These are phyloP conservation scores for Enteromius viviparus DNA, from an alignment of 2,797 vertebrate species.

Conservation along the genomic window DNA sequence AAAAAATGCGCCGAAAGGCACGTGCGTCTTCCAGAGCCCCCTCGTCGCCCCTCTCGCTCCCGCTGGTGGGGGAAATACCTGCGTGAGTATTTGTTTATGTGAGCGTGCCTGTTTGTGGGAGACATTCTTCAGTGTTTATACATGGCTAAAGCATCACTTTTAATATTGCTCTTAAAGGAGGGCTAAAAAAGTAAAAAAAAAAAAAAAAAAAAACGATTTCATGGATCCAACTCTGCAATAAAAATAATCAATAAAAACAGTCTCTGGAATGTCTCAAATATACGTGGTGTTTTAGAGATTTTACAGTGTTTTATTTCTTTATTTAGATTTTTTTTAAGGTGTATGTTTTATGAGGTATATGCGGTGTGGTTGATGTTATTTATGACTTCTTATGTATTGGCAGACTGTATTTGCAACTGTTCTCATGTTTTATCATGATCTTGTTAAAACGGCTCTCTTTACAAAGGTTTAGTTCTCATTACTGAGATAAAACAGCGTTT, in stretches of 20 bases:
- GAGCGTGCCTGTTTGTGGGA: not conserved
- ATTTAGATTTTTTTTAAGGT: not conserved
- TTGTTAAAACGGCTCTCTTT: not conserved
- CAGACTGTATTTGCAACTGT: not conserved
- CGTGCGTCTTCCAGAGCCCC: slow-evolving; percentile 75
- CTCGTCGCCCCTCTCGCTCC: slow-evolving; percentile 79
- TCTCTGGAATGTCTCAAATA: not conserved
- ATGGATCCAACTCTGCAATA: not conserved
- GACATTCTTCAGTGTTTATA: slow-evolving; percentile 33
- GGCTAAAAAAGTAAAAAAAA: too few relatives aligned
- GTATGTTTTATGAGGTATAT: not conserved
- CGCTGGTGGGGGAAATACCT: slow-evolving; percentile 79
- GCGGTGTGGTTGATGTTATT: not conserved
- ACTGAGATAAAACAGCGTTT: not conserved
- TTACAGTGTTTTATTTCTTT: not conserved
- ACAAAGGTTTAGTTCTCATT: not conserved
- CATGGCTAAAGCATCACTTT: not conserved
- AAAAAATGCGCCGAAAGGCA: slow-evolving; percentile 76
- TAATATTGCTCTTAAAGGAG: too few relatives aligned
- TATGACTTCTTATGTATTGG: not conserved
- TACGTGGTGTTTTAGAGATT: not conserved
- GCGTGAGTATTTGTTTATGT: slow-evolving; percentile 71
- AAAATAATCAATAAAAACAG: not conserved
- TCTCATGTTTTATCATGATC: not conserved
- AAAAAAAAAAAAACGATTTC: too few relatives aligned